Conservation (phyloP, 2,888 invertebrate species). For the Limnephilus lunatus region DNA sequence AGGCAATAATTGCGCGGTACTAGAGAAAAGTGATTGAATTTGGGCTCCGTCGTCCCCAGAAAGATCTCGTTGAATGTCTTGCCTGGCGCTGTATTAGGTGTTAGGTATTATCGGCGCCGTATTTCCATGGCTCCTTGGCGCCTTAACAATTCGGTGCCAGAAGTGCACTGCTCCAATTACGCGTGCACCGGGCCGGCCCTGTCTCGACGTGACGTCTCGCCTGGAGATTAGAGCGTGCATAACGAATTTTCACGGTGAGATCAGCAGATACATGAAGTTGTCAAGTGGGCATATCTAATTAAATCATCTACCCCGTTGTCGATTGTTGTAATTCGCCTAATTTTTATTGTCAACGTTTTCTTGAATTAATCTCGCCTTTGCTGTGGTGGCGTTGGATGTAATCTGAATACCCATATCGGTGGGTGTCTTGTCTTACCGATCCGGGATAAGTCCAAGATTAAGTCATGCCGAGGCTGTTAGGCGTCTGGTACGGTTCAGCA, state of each 20-base stretch:
- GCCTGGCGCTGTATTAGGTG: no score
- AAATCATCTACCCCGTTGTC: neutral
- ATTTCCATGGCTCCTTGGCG: no score
- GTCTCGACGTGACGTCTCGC: neutral
- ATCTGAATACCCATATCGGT: slow-evolving; percentile 32
- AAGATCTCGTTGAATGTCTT: neutral
- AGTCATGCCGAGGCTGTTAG: slow-evolving; percentile 26
- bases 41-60: neutral
- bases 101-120: no score
- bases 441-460: slow-evolving; percentile 43
- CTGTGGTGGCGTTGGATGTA: slow-evolving; percentile 3
- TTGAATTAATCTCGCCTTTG: neutral
- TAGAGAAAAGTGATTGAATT: neutral
- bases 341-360: neutral
- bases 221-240: neutral
- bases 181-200: no score
- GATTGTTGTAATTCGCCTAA: neutral
- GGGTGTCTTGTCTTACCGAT: slow-evolving; percentile 26
- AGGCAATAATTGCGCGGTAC: neutral
- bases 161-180: no score
- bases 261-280: neutral
- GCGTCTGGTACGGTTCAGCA: slow-evolving; percentile 29
- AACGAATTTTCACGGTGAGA: neutral
- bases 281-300: neutral
- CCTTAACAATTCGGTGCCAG: no score